These are phyloP conservation scores for Ridgeia piscesae DNA, from an alignment of 1,140 invertebrate genomes.

Conservation along the genomic window DNA sequence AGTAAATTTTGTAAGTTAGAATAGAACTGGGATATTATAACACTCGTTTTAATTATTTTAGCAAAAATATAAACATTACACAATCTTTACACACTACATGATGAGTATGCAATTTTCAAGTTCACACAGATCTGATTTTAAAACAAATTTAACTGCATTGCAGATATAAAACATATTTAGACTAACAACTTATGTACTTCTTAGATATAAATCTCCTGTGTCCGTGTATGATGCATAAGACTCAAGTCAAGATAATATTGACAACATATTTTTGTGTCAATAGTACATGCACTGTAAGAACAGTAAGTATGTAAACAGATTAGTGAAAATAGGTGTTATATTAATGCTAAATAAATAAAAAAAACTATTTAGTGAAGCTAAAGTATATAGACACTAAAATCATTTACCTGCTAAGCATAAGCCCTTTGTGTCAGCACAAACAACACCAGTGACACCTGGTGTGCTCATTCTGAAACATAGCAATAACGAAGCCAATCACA, in stretches of 20 bases:
- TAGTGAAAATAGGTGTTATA: too few species aligned
- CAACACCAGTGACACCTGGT: conserved; percentile 38
- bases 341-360: too few species aligned
- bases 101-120: background rate
- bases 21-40: background rate
- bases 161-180: background rate
- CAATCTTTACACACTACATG: background rate
- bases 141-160: background rate
- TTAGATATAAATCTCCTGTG: too few species aligned
- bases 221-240: too few species aligned
- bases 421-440: conserved; percentile 42
- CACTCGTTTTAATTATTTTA: background rate
- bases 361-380: background rate
- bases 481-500: background rate
- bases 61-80: background rate
- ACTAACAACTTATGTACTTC: background rate
- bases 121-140: background rate
- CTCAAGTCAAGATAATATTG: too few species aligned
- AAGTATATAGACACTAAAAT: background rate
- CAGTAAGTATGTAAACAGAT: too few species aligned
- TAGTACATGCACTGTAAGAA: too few species aligned
- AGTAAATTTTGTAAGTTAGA: background rate
- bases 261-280: too few species aligned
- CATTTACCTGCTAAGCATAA: conserved; percentile 38
- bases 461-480: conserved; percentile 35